These are phyloP conservation scores for Choristoneura rosaceana DNA, from an alignment of 2,888 invertebrate species.

Conservation along the genomic window DNA sequence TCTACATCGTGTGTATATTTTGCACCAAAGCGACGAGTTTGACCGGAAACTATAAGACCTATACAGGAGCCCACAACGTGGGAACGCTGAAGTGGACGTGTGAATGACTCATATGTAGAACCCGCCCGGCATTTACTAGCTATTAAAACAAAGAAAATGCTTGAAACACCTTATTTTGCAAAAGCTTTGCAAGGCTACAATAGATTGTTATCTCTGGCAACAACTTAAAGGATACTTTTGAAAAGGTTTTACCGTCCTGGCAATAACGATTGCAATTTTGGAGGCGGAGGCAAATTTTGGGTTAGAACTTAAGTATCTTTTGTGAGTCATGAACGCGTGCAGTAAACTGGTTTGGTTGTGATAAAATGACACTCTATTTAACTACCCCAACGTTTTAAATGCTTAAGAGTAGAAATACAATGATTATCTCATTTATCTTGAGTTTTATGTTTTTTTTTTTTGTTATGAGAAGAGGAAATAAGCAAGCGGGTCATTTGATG, in stretches of 20 bases:
- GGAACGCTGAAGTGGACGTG: slow-evolving; percentile 49
- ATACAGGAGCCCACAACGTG: slow-evolving; percentile 49
- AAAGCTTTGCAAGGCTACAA: slow-evolving; percentile 14
- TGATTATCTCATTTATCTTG: too few species aligned
- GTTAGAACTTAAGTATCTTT: neutral
- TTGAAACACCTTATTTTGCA: slow-evolving; percentile 17
- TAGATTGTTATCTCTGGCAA: slow-evolving; percentile 13
- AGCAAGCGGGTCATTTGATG: too few species aligned
- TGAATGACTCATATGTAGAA: slow-evolving; percentile 20
- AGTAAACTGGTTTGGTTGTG: neutral
- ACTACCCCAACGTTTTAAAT: neutral
- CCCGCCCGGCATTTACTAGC: slow-evolving; percentile 28
- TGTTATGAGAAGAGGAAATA: neutral
- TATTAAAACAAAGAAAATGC: slow-evolving; percentile 35
- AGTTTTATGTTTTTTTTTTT: neutral
- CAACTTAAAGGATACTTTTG: slow-evolving; percentile 5
- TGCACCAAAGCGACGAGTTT: slow-evolving; percentile 20
- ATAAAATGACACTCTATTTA: neutral
- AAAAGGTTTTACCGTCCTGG: slow-evolving; percentile 14
- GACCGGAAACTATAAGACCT: slow-evolving; percentile 45
- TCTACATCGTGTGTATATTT: neutral
- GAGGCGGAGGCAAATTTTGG: neutral
- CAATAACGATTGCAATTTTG: slow-evolving; percentile 12
- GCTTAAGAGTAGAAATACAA: too few species aligned
- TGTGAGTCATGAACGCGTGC: slow-evolving; percentile 4